Evolutionary conservation across 2,797 vertebrate genomes (phyloP).

Genomic region (Crypturellus tataupa): DNA sequence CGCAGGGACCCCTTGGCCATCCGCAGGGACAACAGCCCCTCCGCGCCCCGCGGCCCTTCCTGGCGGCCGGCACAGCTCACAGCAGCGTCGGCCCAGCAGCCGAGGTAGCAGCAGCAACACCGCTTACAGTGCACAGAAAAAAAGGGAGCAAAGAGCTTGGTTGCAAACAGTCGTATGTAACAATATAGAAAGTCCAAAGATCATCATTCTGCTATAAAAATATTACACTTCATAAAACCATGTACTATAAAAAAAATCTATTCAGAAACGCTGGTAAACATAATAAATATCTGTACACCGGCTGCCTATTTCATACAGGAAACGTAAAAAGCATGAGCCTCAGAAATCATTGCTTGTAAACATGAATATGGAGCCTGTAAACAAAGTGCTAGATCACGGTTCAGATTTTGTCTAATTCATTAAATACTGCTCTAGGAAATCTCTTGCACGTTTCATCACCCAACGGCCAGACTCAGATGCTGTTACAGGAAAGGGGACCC

Average conservation of each 20-base stretch:
- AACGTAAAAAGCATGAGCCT: constrained; percentile 23
- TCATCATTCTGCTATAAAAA: constrained; percentile 75
- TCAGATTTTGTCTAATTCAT: neutral
- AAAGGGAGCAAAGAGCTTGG: neutral
- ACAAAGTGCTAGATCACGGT: constrained; percentile 49
- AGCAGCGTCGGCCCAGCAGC: neutral
- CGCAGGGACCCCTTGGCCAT: neutral
- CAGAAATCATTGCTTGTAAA: constrained; percentile 52
- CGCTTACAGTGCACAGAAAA: neutral
- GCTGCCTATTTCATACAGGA: constrained; percentile 48
- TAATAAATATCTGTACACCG: constrained; percentile 78
- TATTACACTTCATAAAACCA: constrained; percentile 81
- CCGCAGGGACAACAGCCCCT: neutral
- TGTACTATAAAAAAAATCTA: constrained; percentile 79
- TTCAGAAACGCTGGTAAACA: constrained; percentile 76
- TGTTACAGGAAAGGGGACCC: neutral
- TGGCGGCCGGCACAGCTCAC: constrained; percentile 23
- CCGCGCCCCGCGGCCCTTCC: constrained; percentile 28
- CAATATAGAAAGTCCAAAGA: constrained; percentile 68
- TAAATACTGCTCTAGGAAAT: neutral
- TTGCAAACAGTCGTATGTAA: constrained; percentile 10
- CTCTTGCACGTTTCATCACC: neutral
- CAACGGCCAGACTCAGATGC: neutral
- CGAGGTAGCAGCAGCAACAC: constrained; percentile 38
- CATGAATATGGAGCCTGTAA: constrained; percentile 51